Conservation (phyloP, 2,113 vertebrate genomes). For the Elgaria multicarinata region DNA sequence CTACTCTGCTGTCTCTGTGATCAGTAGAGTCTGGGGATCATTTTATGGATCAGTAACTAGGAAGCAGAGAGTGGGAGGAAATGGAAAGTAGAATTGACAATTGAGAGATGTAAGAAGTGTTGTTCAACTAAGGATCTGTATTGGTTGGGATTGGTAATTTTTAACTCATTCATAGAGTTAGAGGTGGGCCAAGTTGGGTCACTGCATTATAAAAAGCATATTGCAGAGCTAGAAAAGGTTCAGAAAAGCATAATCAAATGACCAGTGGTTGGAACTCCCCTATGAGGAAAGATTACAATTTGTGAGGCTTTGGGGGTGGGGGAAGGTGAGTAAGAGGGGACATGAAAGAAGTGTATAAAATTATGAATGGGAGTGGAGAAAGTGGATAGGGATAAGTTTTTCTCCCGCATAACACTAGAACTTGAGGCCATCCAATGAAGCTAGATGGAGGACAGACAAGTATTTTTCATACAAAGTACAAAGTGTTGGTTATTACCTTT, state of each 20-base stretch:
- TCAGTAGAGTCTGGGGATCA: accelerated
- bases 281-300: neutral
- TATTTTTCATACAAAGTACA: no score
- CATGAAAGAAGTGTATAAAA: neutral
- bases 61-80: neutral
- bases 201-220: neutral
- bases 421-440: neutral
- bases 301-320: neutral
- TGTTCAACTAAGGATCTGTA: neutral
- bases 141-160: neutral
- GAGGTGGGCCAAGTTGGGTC: neutral
- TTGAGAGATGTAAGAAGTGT: neutral
- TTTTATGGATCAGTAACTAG: neutral
- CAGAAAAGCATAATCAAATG: no score
- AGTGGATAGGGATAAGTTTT: neutral
- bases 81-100: neutral
- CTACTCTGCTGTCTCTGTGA: accelerated
- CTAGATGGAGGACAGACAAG: neutral
- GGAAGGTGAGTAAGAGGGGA: neutral
- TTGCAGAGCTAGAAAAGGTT: neutral
- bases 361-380: neutral
- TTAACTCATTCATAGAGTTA: neutral
- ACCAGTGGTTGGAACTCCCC: neutral
- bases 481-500: no score
- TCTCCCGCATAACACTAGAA: neutral